Base-by-base conservation (phyloP, 2,888 invertebrate species). In the Chloroclysta siterata region DNA sequence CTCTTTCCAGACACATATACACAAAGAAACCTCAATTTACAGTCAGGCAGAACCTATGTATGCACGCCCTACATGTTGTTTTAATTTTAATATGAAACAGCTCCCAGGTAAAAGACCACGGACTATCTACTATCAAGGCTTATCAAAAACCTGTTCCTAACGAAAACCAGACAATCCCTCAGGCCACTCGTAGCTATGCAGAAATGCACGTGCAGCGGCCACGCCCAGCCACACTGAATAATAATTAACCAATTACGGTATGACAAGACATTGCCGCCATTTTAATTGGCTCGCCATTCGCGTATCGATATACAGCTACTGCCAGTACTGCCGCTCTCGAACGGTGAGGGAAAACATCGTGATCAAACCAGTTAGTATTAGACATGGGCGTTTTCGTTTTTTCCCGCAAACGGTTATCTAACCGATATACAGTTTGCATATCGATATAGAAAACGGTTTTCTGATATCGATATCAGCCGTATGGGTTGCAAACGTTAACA, bases 241-340 rank as follows among this genome's bases (percentile, higher is more conserved):
- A 91, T 91, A 90, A 91, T 90, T 89, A 90, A 87, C 92, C 91
- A 93, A 91, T 91, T 91, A 90, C 82, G 78, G 79, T 85, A 84
- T 90, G 89, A 90, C 90, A 90, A 86, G 83, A 81, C 79, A 84
- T 83, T 83, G 86, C 83, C 81, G 86, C 88, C 86, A 87, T 89
- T 91, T 88, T 91, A 92, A 92, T 90, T 90, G 89, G 87, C 77
- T 83, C 72, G 78, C 85, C 80, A 82, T 85, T 84, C 80, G 75
- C 76, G 81, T 82, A 81, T 83, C 80, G 81, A 78, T 82, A 77
- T 55, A 22, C 3, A 22, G 22, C 22, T 22, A 22, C 1, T 22
- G 22, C 22, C 22, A 22, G 22, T 22, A 22, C n/a, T n/a, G 22
- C 2, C 3, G 3, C 22, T 22, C 22, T 3, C 22, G 3, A 22